Base-by-base conservation (phyloP, 1,140 invertebrate species). In the Drosophila bifasciata region DNA sequence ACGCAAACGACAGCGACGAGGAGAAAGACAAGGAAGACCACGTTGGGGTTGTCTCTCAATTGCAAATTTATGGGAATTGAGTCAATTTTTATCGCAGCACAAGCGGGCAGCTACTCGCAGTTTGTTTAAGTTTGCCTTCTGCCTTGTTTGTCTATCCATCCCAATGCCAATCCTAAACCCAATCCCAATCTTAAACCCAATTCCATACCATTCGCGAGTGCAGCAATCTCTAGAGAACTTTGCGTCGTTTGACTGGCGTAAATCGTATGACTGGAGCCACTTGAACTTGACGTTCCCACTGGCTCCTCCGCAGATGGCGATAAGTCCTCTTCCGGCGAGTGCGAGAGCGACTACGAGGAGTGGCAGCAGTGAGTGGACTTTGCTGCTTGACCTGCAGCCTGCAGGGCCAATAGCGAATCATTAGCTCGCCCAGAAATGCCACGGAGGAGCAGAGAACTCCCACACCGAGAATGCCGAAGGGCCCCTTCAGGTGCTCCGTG, bases 401-500 rank as follows among this genome's bases (percentile, higher is more conserved):
- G n/a, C 49, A 44, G 0, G 23, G 17, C 16, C 75, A 36, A 7
- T 55, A n/a, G 5, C 23, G 61, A 13, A 5, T 49, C 6, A 83
- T 40, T 32, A 88, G 39, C 53, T 88, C 83, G 5, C 7, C 71
- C 0, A 88, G n/a, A 41, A 88, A 88, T 0, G 58, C 78, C 32
- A 88, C 15, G 0, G 36, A 51, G 36, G 79, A 56, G 13, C 52
- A 62, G 21, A 40, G 46, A 1, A 91, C 71, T 1, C 93, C 93
- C 6, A 92, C 44, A 11, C 80, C 49, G 3, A 93, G 69, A 6
- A 92, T 91, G 11, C 90, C 77, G 62, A 93, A 93, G 3, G 93
- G 92, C 2, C 92, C 92, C 67, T 93, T 91, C 15, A 93, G 71
- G 76, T 93, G 93, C 39, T 91, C 76, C 19, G 91, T 79, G 23